These are phyloP conservation scores for Muntiacus reevesi DNA, from an alignment of 2,113 vertebrate genomes.

Conservation along the genomic window DNA sequence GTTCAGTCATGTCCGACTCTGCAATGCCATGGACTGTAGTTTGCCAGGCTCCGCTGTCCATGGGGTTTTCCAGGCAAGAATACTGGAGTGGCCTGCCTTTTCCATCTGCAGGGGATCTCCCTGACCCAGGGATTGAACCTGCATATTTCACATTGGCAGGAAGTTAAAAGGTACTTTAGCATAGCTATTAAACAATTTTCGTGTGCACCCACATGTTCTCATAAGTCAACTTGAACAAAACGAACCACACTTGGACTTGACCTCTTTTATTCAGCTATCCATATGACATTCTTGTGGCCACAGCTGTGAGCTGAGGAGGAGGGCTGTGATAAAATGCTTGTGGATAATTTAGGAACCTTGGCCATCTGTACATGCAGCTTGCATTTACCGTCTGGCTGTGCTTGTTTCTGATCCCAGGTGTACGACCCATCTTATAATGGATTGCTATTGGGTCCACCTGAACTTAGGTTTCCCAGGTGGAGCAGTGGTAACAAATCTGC, in stretches of 20 bases:
- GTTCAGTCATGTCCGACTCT: not conserved
- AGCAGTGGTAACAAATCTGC: not conserved
- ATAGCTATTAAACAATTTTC: not conserved
- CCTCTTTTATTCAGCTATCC: not conserved
- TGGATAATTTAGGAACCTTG: not conserved
- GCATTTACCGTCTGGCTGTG: not conserved
- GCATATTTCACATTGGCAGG: not conserved
- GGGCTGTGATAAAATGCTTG: not conserved
- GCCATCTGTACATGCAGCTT: not conserved
- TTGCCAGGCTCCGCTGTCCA: not conserved
- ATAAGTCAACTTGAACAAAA: not conserved
- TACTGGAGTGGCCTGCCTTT: not conserved
- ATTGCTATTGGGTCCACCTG: not conserved
- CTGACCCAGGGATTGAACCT: not conserved
- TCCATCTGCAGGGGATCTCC: not conserved
- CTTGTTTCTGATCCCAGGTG: not conserved
- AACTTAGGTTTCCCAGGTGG: not conserved
- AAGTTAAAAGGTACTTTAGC: not conserved
- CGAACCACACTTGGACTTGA: not conserved
- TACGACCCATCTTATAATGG: accelerated
- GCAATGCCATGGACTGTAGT: not conserved
- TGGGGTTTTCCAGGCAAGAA: not conserved
- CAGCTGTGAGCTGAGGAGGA: not conserved
- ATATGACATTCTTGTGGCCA: not conserved
- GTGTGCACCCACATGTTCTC: not conserved